Evolutionary conservation across 2,888 invertebrate species (phyloP), one percentile per base, ranked within the genome.

Genomic region (Fabriciana adippe): DNA sequence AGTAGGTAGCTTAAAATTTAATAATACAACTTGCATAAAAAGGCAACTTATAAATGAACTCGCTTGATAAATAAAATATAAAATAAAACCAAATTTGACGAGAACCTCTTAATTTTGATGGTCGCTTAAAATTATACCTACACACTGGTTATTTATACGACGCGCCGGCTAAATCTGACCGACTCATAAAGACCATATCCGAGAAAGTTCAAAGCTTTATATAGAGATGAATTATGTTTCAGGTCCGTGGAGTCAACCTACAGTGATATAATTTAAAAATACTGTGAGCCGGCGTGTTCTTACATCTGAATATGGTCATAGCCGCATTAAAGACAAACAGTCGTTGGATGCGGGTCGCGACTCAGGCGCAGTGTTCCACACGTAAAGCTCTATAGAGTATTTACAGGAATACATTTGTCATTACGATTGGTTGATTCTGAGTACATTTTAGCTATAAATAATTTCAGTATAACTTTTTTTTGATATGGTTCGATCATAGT

Each of bases 261-360:
- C 76, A 69, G 68, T 75, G 75, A 76, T 78, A 78, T 77, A 73
- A 78, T 79, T 81, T 79, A 78, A 78, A 75, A 79, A 75, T 73
- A 47, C 26, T 68, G 56, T 61, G 62, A 76, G 74, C 73, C 75
- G 75, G 76, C 75, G 74, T 80, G 77, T 74, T 75, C 76, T 75
- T 76, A 72, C 73, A 77, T 77, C 85, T 83, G 80, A 81, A 87
- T 85, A 87, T 84, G 87, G 86, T 78, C 85, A 86, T 86, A 84
- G 83, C 80, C 80, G 79, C 85, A 85, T 86, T 84, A 81, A 81
- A 80, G 79, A 82, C 83, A 83, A 83, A 81, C 81, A 76, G 79
- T 80, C 78, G 77, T 76, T 74, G 78, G 78, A 77, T 79, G 81
- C 76, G 63, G 65, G 68, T 26, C 48, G 59, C 57, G 18, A 14